Evolutionary conservation across 2,797 vertebrate species (phyloP).

Genomic region (Sebastes cheni): DNA sequence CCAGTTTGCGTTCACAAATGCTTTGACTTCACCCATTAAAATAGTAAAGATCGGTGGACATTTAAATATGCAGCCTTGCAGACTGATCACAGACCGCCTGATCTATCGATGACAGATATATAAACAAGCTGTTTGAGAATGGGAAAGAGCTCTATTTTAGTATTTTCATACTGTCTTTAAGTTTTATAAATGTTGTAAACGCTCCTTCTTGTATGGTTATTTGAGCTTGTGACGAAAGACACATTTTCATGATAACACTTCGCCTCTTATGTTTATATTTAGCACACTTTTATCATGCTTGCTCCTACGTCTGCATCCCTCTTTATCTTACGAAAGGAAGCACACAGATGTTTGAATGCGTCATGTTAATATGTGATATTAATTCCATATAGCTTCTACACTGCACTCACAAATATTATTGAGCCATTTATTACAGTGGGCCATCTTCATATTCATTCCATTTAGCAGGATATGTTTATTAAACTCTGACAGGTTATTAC

Average conservation of each 20-base stretch:
- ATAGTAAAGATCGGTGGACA: neutral
- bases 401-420: neutral
- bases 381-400: neutral
- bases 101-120: neutral
- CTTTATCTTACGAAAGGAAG: neutral
- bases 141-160: neutral
- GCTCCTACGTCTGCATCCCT: neutral
- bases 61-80: neutral
- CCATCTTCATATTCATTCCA: neutral
- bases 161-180: neutral
- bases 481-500: conserved; percentile 16
- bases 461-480: conserved; percentile 2
- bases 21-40: neutral
- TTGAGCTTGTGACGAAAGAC: neutral
- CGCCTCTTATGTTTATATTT: neutral
- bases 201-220: neutral
- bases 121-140: neutral
- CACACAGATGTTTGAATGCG: neutral
- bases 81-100: neutral
- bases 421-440: neutral
- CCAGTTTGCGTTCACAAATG: neutral
- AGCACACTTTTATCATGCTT: neutral
- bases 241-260: no score
- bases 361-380: neutral
- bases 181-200: neutral